phyloP scores from a whole-genome alignment of 2,113 vertebrate species.

The Prochilodus magdalenae region DNA sequence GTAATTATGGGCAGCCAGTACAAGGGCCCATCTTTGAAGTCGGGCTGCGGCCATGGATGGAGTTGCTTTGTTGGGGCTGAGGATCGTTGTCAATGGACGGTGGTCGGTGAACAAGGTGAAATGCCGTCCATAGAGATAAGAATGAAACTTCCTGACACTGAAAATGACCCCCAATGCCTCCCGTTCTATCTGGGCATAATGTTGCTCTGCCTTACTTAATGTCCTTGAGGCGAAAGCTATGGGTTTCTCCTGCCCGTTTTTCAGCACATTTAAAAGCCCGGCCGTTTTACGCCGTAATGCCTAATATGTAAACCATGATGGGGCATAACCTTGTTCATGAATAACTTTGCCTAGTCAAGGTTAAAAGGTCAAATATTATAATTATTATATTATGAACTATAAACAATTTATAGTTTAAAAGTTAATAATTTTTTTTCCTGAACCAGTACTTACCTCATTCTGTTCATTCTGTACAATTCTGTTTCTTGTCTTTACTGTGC shows the following conservation, averaged over 20 bases:
- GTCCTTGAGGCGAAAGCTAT: slow-evolving; percentile 37
- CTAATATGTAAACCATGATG: too few relatives aligned
- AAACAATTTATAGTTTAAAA: too few relatives aligned
- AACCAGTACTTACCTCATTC: too few relatives aligned
- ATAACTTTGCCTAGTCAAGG: too few relatives aligned
- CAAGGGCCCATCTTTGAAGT: too few relatives aligned
- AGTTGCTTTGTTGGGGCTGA: background rate
- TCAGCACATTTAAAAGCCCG: slow-evolving; percentile 12
- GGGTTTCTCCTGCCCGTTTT: slow-evolving; percentile 12
- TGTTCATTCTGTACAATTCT: too few relatives aligned
- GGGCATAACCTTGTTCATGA: too few relatives aligned
- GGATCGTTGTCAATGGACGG: slow-evolving; percentile 20
- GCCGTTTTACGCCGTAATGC: background rate
- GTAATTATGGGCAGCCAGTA: background rate
- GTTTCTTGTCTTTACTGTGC: too few relatives aligned
- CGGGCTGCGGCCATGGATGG: too few relatives aligned
- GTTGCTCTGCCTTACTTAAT: slow-evolving; percentile 9
- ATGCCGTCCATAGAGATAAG: slow-evolving; percentile 27
- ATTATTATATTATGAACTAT: too few relatives aligned
- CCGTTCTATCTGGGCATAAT: slow-evolving; percentile 30
- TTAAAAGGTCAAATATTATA: too few relatives aligned
- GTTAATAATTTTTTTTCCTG: too few relatives aligned
- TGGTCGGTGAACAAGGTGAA: slow-evolving; percentile 31
- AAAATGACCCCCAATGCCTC: slow-evolving; percentile 39
- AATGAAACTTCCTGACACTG: slow-evolving; percentile 20